Base-by-base conservation (phyloP, 2,888 invertebrate species). In the Eupithecia abbreviata region DNA sequence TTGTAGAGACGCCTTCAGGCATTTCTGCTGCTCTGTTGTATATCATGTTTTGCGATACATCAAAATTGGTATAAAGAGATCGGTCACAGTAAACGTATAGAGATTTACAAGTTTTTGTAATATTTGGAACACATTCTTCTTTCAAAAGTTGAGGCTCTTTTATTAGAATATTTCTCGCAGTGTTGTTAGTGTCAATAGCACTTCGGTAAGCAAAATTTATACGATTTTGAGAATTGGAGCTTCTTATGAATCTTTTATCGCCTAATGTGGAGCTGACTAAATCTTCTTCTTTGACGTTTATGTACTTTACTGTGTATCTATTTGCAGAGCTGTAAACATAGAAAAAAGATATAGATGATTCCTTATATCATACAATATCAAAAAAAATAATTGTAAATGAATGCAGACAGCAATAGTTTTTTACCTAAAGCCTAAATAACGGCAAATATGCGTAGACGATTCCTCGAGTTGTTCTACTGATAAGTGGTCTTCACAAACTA, bases 371-470 rank as follows among this genome's bases (percentile, higher is more conserved):
- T 9, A 58, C 10, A 18, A 58, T 30, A 4, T 62, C 4, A 62
- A 45, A n/a, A n/a, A n/a, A n/a, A n/a, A n/a, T n/a, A n/a, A 55
- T 67, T 7, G 7, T 42, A 12, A 41, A n/a, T 65, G 13, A 42
- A 66, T 66, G 12, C 3, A 13, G 15, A 41, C 1, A 13, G 30
- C 12, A 13, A 15, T 9, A 42, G 41, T 15, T 66, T 66, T 7
- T 73, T 87, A 96, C 96, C 95, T 95, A 83, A 97, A 97, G 74
- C 97, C 97, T 74, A 97, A 93, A 82, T 96, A 95, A 10, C 89
- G 93, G 85, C 98, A 98, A 69, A 96, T 95, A 76, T 96, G 95
- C 43, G 89, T 89, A 1, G 96, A 96, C 12, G 95, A 93, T 80
- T 89, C 83, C 77, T 94, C 92, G 81, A 95, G 93, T 82, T 94